Percentiles rank a stretch among this genome's conserved stretches.
phyloP scores from a whole-genome alignment of 2,113 vertebrate species.

The Enhydra lutris region DNA sequence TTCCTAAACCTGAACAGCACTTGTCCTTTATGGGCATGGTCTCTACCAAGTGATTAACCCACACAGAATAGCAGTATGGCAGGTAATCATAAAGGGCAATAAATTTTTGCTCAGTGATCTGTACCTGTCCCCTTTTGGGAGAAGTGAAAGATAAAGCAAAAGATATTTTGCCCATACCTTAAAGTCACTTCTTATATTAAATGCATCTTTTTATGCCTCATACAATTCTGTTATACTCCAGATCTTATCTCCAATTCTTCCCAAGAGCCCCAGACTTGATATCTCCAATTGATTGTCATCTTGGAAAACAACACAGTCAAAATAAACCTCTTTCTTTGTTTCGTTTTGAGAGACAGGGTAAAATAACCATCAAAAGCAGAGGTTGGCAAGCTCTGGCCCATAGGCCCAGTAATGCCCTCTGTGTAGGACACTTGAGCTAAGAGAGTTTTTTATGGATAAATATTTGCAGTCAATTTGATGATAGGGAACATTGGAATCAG shows the following conservation, averaged over 20 bases:
- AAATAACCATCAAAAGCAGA: not conserved
- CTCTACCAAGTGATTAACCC: not conserved
- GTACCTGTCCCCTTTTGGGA: not conserved
- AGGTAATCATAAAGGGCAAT: not conserved
- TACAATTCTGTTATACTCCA: not conserved
- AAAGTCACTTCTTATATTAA: not conserved
- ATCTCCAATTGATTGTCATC: not conserved
- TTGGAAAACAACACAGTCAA: not conserved
- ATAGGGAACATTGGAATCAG: not conserved
- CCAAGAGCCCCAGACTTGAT: not conserved
- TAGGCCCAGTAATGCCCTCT: not conserved
- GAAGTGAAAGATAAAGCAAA: not conserved
- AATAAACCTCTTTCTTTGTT: not conserved
- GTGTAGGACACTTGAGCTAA: not conserved
- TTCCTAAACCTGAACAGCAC: not conserved
- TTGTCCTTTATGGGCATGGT: not conserved
- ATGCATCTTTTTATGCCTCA: not conserved
- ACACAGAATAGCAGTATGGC: too few species aligned
- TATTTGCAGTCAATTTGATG: not conserved
- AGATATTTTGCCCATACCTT: not conserved
- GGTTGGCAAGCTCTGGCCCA: too few species aligned
- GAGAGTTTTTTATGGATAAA: not conserved
- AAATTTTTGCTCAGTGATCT: not conserved
- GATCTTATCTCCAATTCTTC: not conserved
- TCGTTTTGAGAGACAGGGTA: not conserved